A percentile compares a stretch with the other conserved stretches of the same genome.
phyloP scores from a whole-genome alignment of 1,140 invertebrate genomes.

The Tigriopus japonicus region DNA sequence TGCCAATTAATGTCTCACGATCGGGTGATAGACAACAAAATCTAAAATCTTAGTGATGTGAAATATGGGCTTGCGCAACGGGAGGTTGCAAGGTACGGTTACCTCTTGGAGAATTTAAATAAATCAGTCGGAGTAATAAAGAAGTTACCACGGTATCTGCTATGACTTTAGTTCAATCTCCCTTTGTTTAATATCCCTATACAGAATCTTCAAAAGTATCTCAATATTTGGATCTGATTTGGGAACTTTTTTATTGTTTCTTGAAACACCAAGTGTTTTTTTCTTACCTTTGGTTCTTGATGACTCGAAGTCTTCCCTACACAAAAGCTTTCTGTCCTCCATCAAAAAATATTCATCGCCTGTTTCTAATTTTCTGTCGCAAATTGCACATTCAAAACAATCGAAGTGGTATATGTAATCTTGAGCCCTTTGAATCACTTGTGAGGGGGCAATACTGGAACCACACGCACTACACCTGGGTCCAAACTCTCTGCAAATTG shows the following conservation, averaged over 20 bases:
- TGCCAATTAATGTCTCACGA: no score
- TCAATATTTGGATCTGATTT: no score
- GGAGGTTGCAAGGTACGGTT: no score
- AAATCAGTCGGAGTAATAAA: no score
- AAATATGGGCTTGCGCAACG: no score
- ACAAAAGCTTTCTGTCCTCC: conserved; percentile 91
- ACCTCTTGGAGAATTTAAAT: no score
- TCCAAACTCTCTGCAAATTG: conserved; percentile 63
- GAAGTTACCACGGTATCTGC: no score
- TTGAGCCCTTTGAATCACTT: conserved; percentile 83
- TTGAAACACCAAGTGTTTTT: conserved; percentile 19
- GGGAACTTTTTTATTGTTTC: neutral
- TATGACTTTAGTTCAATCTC: no score
- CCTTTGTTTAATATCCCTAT: no score
- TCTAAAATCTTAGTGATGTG: no score
- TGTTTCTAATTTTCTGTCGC: conserved; percentile 80
- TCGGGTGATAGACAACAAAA: no score
- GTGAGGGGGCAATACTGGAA: conserved; percentile 84
- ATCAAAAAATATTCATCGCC: conserved; percentile 96
- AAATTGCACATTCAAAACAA: conserved; percentile 90
- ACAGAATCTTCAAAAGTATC: no score
- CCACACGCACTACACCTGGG: conserved; percentile 92
- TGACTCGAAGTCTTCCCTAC: conserved; percentile 89
- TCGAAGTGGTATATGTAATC: conserved; percentile 91
- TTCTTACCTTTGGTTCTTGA: conserved; percentile 70